Evolutionary conservation across 2,888 invertebrate genomes (phyloP).

Genomic region (Alloplasta piceator): DNA sequence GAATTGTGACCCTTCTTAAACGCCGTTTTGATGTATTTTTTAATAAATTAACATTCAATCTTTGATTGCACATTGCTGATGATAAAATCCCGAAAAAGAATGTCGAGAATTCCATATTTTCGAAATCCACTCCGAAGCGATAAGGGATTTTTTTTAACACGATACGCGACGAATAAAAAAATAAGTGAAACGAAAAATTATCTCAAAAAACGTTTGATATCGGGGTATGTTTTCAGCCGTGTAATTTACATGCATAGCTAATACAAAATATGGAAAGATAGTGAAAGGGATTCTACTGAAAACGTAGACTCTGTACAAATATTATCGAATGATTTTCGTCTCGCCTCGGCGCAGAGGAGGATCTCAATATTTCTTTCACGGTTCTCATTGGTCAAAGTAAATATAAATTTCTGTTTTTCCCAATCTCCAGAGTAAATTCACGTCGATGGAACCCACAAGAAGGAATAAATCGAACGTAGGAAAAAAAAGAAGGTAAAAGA

Average conservation of each 20-base stretch:
- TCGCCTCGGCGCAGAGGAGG: constrained; percentile 27
- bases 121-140: too few relatives aligned
- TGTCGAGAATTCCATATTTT: too few relatives aligned
- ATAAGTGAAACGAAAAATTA: too few relatives aligned
- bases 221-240: constrained; percentile 57
- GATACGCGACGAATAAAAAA: too few relatives aligned
- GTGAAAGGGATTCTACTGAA: constrained; percentile 28
- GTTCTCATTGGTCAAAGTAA: constrained; percentile 29
- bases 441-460: constrained; percentile 35
- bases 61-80: too few relatives aligned
- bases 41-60: too few relatives aligned
- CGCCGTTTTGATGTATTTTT: too few relatives aligned
- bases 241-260: constrained; percentile 13
- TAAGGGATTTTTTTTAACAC: too few relatives aligned
- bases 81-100: too few relatives aligned
- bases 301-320: constrained; percentile 32
- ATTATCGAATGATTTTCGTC: constrained; percentile 49
- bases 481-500: constrained; percentile 18
- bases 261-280: constrained; percentile 53
- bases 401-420: constrained; percentile 56
- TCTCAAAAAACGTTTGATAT: constrained; percentile 47
- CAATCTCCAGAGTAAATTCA: constrained; percentile 62
- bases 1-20: too few relatives aligned
- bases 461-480: constrained; percentile 16
- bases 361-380: constrained; percentile 28